Evolutionary conservation across 2,797 vertebrate genomes (phyloP), one percentile per base, ranked within the genome.

Genomic region (Falco biarmicus): DNA sequence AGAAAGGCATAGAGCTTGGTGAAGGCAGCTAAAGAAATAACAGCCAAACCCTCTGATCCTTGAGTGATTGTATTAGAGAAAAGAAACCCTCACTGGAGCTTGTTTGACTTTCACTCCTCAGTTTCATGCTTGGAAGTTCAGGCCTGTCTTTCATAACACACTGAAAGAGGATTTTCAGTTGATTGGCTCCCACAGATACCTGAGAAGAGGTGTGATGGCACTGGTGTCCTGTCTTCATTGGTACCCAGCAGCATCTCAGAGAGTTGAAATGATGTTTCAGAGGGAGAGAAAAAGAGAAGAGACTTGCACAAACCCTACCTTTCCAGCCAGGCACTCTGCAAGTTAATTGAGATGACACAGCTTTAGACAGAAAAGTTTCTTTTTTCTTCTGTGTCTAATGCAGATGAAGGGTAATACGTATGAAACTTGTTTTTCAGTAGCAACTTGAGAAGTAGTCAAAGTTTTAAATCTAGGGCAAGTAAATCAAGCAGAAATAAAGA

Each of bases 381-480:
- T 77, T 80, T 90, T 51, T 34, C 64, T 65, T 71, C 82, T 29
- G 50, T 53, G 41, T 57, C 74, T 92, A 77, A 90, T 61, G 77
- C 74, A 95, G 87, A 84, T 77, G 91, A 94, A 94, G 64, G 84
- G 48, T 91, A 92, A 96, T 94, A 71, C 94, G 90, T 91, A 94
- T 60, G 92, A 89, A 97, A 90, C 80, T 91, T 96, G 85, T 89
- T 95, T 94, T 93, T 61, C 80, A 90, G 93, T 82, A 87, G 68
- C 68, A 59, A 95, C 78, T 94, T 59, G 56, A 51, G 17, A 96
- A 87, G 68, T 53, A 87, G 84, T 84, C 78, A 13, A 92, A 97
- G 85, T 94, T 97, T 85, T 81, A 86, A 94, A 97, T 96, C 93
- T 96, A 87, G 95, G 97, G 82, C 93, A 84, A 85, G 87, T 56